A percentile compares a stretch with the other conserved stretches of the same genome.
Conservation (phyloP, 1,140 invertebrate genomes). For the Aphelenchoides fujianensis region DNA sequence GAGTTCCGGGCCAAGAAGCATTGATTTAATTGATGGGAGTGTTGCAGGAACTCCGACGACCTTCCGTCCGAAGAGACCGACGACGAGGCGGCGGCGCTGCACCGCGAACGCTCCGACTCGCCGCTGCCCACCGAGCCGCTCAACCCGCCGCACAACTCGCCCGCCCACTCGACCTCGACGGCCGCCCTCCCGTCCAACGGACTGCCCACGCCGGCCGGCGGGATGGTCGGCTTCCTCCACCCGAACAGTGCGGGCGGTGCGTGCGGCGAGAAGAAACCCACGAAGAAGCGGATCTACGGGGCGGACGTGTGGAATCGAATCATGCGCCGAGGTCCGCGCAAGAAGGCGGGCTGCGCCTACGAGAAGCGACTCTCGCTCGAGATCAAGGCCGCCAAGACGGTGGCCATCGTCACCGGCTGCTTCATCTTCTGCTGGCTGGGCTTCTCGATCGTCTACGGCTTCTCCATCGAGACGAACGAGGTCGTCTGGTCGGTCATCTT, state of each 20-base stretch:
- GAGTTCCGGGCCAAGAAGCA: no score
- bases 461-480: constrained; percentile 68
- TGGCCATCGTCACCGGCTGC: constrained; percentile 89
- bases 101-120: background rate
- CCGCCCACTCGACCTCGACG: background rate
- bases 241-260: constrained; percentile 28
- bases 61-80: constrained; percentile 2
- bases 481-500: constrained; percentile 61
- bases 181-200: background rate
- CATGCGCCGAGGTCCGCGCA: constrained; percentile 38
- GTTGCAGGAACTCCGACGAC: background rate
- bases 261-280: background rate
- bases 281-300: constrained; percentile 40
- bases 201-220: background rate
- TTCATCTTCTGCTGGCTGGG: constrained; percentile 93
- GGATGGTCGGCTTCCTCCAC: constrained; percentile 23
- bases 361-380: constrained; percentile 61
- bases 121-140: background rate
- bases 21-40: no score
- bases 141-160: background rate
- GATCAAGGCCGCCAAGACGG: constrained; percentile 75
- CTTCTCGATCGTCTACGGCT: constrained; percentile 89
- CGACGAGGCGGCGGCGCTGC: background rate
- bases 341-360: constrained; percentile 58
- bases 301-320: constrained; percentile 38